These are phyloP conservation scores for Rhinatrema bivittatum DNA, from an alignment of 2,797 vertebrate species.

Conservation along the genomic window DNA sequence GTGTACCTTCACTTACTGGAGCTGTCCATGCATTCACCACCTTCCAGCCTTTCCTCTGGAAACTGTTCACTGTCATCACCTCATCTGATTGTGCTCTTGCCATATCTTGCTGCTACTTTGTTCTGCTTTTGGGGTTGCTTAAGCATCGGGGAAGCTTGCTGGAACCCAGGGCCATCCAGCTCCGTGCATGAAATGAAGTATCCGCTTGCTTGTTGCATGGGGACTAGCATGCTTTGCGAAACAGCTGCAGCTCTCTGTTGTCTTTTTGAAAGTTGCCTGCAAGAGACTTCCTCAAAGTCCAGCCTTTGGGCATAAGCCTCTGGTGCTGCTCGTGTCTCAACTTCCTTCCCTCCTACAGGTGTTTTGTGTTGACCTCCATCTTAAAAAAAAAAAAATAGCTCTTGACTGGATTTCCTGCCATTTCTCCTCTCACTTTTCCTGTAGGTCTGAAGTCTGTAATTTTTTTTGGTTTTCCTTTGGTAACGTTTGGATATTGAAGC, in stretches of 20 bases:
- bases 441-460: constrained; percentile 3
- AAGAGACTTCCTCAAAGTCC: too few species aligned
- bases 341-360: constrained; percentile 11
- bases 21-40: constrained; percentile 15
- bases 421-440: constrained; percentile 9
- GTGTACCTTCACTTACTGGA: too few species aligned
- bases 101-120: constrained; percentile 29
- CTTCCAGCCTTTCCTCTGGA: constrained; percentile 1
- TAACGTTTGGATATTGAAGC: constrained; percentile 9
- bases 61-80: constrained; percentile 15
- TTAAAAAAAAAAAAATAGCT: constrained; percentile 10
- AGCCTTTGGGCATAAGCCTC: neutral
- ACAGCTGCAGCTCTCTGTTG: neutral
- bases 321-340: constrained; percentile 4
- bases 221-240: neutral
- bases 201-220: constrained; percentile 20
- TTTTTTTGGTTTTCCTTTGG: neutral
- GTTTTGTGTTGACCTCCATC: constrained; percentile 15
- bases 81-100: constrained; percentile 37
- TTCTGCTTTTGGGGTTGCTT: constrained; percentile 21
- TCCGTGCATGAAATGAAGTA: constrained; percentile 13
- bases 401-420: constrained; percentile 11
- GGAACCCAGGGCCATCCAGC: constrained; percentile 16
- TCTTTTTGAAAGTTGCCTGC: neutral
- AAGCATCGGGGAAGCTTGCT: too few species aligned